Conservation (phyloP, 2,797 vertebrate genomes). For the Rhabdomys pumilio region DNA sequence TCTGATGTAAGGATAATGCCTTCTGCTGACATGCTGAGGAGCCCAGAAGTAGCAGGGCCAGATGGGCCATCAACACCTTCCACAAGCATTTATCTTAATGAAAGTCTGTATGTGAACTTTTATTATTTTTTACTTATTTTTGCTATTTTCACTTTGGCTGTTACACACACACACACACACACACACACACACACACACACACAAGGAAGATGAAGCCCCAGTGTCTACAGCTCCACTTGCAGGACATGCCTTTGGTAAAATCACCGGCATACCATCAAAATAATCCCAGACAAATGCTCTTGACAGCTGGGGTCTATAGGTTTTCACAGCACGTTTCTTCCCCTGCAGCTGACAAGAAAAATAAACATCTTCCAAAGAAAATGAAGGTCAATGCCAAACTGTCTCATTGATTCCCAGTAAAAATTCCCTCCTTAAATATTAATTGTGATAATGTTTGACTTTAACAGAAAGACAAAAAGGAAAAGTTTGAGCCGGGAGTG, state of each 20-base stretch:
- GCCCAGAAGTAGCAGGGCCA: constrained; percentile 48
- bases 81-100: constrained; percentile 28
- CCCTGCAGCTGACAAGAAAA: constrained; percentile 82
- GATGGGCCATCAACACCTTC: constrained; percentile 27
- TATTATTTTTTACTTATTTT: not conserved
- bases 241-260: constrained; percentile 55
- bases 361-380: constrained; percentile 85
- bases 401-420: constrained; percentile 74
- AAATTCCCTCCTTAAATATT: constrained; percentile 79
- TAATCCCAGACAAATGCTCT: constrained; percentile 72
- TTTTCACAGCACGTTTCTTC: constrained; percentile 77
- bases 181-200: not conserved
- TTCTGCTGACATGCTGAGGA: not conserved
- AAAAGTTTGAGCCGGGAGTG: constrained; percentile 47
- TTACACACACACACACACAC: not conserved
- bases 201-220: constrained; percentile 20
- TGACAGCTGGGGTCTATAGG: constrained; percentile 62
- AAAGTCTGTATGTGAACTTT: constrained; percentile 35
- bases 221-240: constrained; percentile 27
- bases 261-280: constrained; percentile 60
- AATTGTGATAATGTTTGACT: constrained; percentile 80
- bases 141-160: not conserved
- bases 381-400: constrained; percentile 81
- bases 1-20: not conserved
- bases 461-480: constrained; percentile 71